Conservation (phyloP, 2,888 invertebrate genomes). For the Sesia apiformis region DNA sequence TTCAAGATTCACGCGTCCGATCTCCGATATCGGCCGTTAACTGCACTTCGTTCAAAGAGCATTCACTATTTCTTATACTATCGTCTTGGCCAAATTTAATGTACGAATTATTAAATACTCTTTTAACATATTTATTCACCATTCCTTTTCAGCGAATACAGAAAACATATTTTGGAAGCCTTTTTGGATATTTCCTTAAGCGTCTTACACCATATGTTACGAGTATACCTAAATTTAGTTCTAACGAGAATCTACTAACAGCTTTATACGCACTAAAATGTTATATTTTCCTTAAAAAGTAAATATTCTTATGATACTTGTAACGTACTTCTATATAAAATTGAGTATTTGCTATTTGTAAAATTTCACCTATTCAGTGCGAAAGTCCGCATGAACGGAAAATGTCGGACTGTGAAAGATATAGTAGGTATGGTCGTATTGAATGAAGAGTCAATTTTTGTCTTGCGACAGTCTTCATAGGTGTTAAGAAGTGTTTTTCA, state of each 20-base stretch:
- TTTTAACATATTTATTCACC: conserved; percentile 11
- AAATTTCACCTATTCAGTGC: conserved; percentile 18
- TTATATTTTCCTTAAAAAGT: conserved; percentile 37
- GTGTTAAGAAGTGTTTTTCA: conserved; percentile 34
- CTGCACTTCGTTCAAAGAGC: too few species aligned
- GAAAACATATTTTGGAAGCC: conserved; percentile 56
- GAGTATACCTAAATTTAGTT: conserved; percentile 32
- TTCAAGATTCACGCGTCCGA: neutral
- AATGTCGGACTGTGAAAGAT: neutral
- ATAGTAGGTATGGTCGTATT: conserved; percentile 24
- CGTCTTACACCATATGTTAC: conserved; percentile 33
- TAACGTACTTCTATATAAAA: conserved; percentile 32
- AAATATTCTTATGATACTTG: conserved; percentile 43
- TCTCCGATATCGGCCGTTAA: too few species aligned
- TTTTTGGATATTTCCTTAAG: conserved; percentile 63
- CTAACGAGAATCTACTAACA: conserved; percentile 31
- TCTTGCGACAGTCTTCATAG: conserved; percentile 39
- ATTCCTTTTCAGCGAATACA: conserved; percentile 41
- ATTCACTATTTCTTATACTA: conserved; percentile 7
- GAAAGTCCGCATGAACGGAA: conserved; percentile 9
- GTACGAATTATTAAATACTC: conserved; percentile 25
- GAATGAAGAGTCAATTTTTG: conserved; percentile 48
- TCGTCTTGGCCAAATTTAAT: conserved; percentile 38
- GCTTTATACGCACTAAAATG: conserved; percentile 32
- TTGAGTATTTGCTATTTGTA: conserved; percentile 20